Conservation (phyloP, 2,888 invertebrate species). For the Eretmocerus hayati region DNA sequence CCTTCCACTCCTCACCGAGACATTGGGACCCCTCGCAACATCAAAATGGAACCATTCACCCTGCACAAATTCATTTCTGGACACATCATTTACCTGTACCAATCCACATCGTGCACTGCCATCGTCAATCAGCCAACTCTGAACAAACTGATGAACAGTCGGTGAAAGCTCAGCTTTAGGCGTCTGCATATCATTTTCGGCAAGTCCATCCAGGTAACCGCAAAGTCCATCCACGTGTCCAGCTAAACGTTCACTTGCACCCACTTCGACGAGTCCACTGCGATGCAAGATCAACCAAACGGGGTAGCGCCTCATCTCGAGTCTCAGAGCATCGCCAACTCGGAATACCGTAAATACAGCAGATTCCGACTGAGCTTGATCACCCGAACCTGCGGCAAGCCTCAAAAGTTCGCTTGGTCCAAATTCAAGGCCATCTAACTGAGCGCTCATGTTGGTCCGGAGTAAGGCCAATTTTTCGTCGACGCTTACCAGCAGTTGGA, state of each 20-base stretch:
- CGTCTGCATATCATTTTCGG: conserved; percentile 62
- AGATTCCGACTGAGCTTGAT: too few relatives aligned
- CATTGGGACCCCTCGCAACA: too few relatives aligned
- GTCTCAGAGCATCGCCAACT: conserved; percentile 62
- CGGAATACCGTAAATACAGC: too few relatives aligned
- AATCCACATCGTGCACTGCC: too few relatives aligned
- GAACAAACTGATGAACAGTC: conserved; percentile 65
- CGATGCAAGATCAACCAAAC: conserved; percentile 68
- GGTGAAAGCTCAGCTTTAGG: conserved; percentile 60
- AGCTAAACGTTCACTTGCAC: conserved; percentile 57
- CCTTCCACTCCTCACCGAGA: neutral
- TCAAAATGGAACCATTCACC: too few relatives aligned
- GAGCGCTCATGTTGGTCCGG: conserved; percentile 36
- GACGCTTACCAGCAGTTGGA: conserved; percentile 59
- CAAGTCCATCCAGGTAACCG: conserved; percentile 65
- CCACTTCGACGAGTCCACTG: conserved; percentile 64
- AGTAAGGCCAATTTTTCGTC: conserved; percentile 55
- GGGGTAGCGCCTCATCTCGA: conserved; percentile 63
- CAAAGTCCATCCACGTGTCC: conserved; percentile 71
- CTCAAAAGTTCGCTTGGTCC: conserved; percentile 54
- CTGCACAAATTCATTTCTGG: too few relatives aligned
- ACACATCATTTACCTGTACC: too few relatives aligned
- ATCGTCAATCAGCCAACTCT: conserved; percentile 56
- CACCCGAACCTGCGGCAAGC: too few relatives aligned
- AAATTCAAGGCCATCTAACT: conserved; percentile 30